Evolutionary conservation across 2,113 vertebrate genomes (phyloP).

Genomic region (Nesoenas mayeri): DNA sequence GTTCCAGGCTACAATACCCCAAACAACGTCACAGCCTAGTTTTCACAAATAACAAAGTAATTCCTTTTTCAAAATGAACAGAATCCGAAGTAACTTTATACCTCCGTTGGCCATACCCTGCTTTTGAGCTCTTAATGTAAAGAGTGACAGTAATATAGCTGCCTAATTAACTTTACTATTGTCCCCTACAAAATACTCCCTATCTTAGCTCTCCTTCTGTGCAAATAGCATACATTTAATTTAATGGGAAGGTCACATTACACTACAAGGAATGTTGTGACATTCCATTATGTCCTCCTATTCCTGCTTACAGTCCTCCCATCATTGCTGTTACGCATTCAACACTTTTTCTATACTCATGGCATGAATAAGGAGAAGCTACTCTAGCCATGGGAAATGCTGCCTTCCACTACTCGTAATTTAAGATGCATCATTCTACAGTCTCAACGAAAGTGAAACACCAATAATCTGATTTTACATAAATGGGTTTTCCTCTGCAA

Average conservation of each 20-base stretch:
- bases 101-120: neutral
- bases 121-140: constrained; percentile 1
- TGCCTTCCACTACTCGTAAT: neutral
- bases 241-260: constrained; percentile 57
- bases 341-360: neutral
- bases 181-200: constrained; percentile 12
- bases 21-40: neutral
- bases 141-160: constrained; percentile 23
- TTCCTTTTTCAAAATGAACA: neutral
- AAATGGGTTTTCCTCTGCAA: neutral
- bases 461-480: neutral
- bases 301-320: neutral
- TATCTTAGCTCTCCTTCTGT: constrained; percentile 29
- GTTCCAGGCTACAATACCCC: neutral
- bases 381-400: neutral
- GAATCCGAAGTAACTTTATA: neutral
- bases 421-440: neutral
- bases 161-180: constrained; percentile 51
- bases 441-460: neutral
- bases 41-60: neutral
- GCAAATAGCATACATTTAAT: constrained; percentile 13
- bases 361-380: constrained; percentile 35
- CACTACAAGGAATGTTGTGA: constrained; percentile 19
- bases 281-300: neutral
- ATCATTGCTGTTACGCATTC: neutral